Conservation (phyloP, 2,113 vertebrate genomes). For the Hippopotamus amphibius region DNA sequence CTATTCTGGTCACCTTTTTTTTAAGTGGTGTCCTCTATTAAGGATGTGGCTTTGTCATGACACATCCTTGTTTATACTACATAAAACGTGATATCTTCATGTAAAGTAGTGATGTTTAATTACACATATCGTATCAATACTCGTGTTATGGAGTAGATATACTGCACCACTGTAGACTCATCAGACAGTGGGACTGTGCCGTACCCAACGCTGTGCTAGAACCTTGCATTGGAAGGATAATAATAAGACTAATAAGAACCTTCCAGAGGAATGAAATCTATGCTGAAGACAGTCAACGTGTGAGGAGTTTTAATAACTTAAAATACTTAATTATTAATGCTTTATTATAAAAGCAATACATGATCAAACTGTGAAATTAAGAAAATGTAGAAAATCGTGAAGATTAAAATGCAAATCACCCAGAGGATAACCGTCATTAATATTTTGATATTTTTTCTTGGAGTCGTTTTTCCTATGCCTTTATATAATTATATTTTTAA, state of each 20-base stretch:
- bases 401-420: slow-evolving; percentile 33
- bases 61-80: background rate
- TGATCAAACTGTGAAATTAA: slow-evolving; percentile 11
- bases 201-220: background rate
- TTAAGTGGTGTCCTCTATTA: background rate
- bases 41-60: background rate
- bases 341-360: slow-evolving; percentile 12
- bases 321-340: slow-evolving; percentile 11
- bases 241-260: background rate
- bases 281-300: background rate
- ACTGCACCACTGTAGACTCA: background rate
- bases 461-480: background rate
- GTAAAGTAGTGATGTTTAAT: background rate
- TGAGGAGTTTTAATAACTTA: background rate
- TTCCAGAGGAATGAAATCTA: background rate
- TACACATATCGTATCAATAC: background rate
- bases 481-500: slow-evolving; percentile 16
- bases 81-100: background rate
- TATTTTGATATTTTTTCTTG: background rate
- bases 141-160: background rate
- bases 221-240: background rate
- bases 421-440: background rate
- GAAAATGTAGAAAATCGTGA: slow-evolving; percentile 15
- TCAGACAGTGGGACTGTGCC: background rate
- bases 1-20: background rate